A percentile compares a stretch with the other conserved stretches of the same genome.
phyloP scores from a whole-genome alignment of 2,888 invertebrate species.

The Euplagia quadripunctaria region DNA sequence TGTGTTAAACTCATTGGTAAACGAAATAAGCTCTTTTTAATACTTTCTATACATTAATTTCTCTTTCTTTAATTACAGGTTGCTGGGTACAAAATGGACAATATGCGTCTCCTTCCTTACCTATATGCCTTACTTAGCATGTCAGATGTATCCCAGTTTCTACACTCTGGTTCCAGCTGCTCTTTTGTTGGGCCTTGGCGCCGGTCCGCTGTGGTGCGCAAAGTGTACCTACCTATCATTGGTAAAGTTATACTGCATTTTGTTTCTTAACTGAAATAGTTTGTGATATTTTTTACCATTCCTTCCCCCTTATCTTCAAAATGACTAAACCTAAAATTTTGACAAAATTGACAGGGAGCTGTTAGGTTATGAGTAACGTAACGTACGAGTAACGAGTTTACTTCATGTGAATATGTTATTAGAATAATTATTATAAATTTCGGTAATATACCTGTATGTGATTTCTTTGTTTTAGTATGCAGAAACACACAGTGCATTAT shows the following conservation, averaged over 20 bases:
- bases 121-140: slow-evolving; percentile 90
- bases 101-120: slow-evolving; percentile 88
- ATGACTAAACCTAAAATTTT: too few species aligned
- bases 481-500: slow-evolving; percentile 86
- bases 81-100: slow-evolving; percentile 90
- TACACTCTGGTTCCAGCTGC: slow-evolving; percentile 89
- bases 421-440: not conserved
- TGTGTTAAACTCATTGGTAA: too few species aligned
- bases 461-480: slow-evolving; percentile 76
- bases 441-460: not conserved
- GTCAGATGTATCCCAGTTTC: slow-evolving; percentile 89
- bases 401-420: not conserved
- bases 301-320: too few species aligned
- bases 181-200: slow-evolving; percentile 89
- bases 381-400: not conserved
- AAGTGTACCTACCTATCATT: slow-evolving; percentile 91
- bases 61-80: slow-evolving; percentile 66
- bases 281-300: too few species aligned
- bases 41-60: not conserved
- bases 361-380: not conserved
- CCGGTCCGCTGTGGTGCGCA: slow-evolving; percentile 90
- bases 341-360: too few species aligned
- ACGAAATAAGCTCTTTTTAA: not conserved
- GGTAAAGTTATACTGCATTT: slow-evolving; percentile 57
- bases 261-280: not conserved